Evolutionary conservation across 2,888 invertebrate genomes (phyloP).

Genomic region (Rutpela maculata): DNA sequence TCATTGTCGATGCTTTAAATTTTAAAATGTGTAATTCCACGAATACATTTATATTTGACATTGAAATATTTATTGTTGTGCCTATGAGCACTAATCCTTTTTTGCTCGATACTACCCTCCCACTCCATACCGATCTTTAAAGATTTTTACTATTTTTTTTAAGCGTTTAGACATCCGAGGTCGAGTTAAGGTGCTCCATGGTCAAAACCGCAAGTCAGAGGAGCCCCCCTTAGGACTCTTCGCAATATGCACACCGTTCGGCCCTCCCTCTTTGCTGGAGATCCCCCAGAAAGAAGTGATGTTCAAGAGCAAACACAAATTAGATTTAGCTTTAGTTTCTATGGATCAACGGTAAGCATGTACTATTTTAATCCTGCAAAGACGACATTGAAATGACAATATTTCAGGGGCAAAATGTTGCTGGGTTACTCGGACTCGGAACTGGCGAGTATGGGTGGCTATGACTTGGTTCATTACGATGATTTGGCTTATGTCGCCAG

Average conservation of each 20-base stretch:
- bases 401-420: conserved; percentile 91
- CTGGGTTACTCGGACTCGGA: conserved; percentile 96
- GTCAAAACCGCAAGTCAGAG: conserved; percentile 95
- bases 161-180: conserved; percentile 99
- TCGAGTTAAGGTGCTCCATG: conserved; percentile 95
- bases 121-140: background rate
- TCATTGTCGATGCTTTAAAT: too few relatives aligned
- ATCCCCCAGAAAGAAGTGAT: conserved; percentile 99
- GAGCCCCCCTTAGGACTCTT: conserved; percentile 96
- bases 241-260: conserved; percentile 99
- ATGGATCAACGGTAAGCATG: conserved; percentile 92
- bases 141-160: conserved; percentile 64
- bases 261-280: conserved; percentile 96
- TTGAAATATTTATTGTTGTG: too few relatives aligned
- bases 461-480: conserved; percentile 98
- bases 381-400: conserved; percentile 12
- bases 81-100: too few relatives aligned
- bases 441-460: conserved; percentile 94
- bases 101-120: background rate
- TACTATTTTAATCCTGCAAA: background rate
- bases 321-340: conserved; percentile 96
- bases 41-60: too few relatives aligned
- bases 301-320: conserved; percentile 99
- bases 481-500: conserved; percentile 98
- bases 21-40: too few relatives aligned